phyloP scores from a whole-genome alignment of 2,888 invertebrate genomes.

The Stenichneumon culpator region DNA sequence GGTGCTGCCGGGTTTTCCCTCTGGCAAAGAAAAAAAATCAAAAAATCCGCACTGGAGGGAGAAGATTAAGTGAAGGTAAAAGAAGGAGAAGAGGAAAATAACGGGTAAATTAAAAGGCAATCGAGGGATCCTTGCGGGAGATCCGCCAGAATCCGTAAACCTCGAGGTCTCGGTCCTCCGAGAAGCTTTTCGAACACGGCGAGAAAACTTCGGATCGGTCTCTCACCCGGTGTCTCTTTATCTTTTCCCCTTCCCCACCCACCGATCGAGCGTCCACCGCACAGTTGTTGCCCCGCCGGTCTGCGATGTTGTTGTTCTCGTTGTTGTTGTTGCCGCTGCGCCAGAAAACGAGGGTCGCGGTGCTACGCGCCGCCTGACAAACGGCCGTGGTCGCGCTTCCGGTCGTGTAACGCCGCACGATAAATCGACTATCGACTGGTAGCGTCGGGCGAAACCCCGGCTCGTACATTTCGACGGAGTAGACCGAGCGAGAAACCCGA shows the following conservation, averaged over 20 bases:
- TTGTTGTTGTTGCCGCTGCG: constrained; percentile 25
- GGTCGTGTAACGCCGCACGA: constrained; percentile 69
- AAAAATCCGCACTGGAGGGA: neutral
- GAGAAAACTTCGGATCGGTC: constrained; percentile 14
- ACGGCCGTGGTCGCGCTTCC: constrained; percentile 68
- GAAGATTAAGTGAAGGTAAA: neutral
- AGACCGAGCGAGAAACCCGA: constrained; percentile 20
- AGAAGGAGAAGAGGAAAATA: neutral
- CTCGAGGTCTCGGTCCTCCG: neutral
- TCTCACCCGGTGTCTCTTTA: constrained; percentile 32
- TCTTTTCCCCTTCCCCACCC: constrained; percentile 22
- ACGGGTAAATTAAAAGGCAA: constrained; percentile 66
- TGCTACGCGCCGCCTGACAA: constrained; percentile 56
- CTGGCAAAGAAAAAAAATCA: constrained; percentile 40
- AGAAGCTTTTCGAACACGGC: constrained; percentile 2
- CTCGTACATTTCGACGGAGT: constrained; percentile 60
- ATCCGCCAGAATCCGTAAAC: neutral
- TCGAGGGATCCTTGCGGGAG: constrained; percentile 45
- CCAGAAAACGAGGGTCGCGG: constrained; percentile 20
- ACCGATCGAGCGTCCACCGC: constrained; percentile 21
- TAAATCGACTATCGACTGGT: constrained; percentile 71
- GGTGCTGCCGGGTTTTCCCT: constrained; percentile 25
- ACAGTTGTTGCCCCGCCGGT: constrained; percentile 20
- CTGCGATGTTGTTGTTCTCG: constrained; percentile 19
- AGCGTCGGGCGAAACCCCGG: constrained; percentile 52